Percentiles rank a stretch among this genome's conserved stretches.
Evolutionary conservation across 2,113 vertebrate genomes (phyloP).

Genomic region (Tupaia tana): DNA sequence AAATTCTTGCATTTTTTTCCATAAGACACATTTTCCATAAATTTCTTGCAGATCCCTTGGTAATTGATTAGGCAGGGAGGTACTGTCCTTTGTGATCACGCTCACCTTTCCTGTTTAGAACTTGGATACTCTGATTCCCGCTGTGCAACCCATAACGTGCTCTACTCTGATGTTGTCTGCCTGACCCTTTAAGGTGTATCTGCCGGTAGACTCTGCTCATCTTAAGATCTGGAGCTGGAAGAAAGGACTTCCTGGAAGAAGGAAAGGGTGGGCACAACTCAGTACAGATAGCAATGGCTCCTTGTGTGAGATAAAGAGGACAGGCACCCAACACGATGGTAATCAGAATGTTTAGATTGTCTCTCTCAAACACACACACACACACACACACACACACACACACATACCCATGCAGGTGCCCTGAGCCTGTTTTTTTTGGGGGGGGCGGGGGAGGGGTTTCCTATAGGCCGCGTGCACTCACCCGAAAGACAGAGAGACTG

Average conservation of each 20-base stretch:
- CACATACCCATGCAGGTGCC: too few relatives aligned
- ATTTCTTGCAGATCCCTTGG: too few relatives aligned
- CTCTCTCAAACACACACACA: neutral
- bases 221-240: neutral
- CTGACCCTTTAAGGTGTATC: neutral
- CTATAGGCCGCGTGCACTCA: too few relatives aligned
- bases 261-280: neutral
- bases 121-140: neutral
- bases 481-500: too few relatives aligned
- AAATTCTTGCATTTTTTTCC: too few relatives aligned
- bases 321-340: too few relatives aligned
- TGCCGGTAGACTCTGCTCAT: neutral
- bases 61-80: neutral
- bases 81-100: neutral
- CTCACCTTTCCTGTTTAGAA: neutral
- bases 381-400: too few relatives aligned
- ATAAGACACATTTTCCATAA: too few relatives aligned
- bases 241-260: neutral
- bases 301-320: neutral
- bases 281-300: rapidly evolving
- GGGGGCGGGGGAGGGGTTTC: too few relatives aligned
- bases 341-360: neutral
- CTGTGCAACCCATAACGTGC: neutral
- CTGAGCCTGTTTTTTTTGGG: too few relatives aligned
- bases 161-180: neutral